Evolutionary conservation across 1,140 invertebrate species (phyloP), one percentile per base, ranked within the genome.

Genomic region (Caenorhabditis briggsae): DNA sequence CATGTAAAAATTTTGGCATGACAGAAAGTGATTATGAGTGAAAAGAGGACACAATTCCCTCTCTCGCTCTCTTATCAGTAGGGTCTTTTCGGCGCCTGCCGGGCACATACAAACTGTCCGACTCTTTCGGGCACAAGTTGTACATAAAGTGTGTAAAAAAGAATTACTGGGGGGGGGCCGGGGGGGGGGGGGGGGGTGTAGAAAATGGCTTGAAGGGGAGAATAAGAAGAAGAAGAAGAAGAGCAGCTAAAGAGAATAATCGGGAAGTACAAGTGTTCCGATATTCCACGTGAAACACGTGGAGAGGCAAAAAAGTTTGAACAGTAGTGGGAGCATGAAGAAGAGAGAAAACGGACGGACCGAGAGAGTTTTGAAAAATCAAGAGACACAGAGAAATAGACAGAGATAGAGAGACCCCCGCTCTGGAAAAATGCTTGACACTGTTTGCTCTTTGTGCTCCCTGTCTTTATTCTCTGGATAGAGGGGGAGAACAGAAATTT

Each of bases 361-460:
- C 5, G 64, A 78, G 20, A 43, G 61, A 41, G 12, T 33, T 20
- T 33, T 9, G 7, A 70, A 14, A 70, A 6, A 25, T 3, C 43
- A 11, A 25, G 61, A 64, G 12, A n/a, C 9, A 23, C 14, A 14
- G 12, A 20, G 65, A 18, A 46, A n/a, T n/a, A n/a, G n/a, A n/a
- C n/a, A 78, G 70, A 78, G 46, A 78, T 9, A n/a, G 12, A 78
- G 70, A 78, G 46, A 41, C 8, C 50, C 12, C 11, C 9, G 50
- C 16, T 11, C 50, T 46, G 18, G 20, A 41, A 50, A 23, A 50
- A 78, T 78, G 70, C 70, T 78, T 78, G 70, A 78, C 70, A 78
- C 70, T 78, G 70, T 78, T 78, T 78, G 70, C 70, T 78, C 70
- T 78, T 78, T 78, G 70, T 78, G 70, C 70, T 78, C 33, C 33